Conservation (phyloP, 1,140 invertebrate genomes). For the Scaptomyza montana region DNA sequence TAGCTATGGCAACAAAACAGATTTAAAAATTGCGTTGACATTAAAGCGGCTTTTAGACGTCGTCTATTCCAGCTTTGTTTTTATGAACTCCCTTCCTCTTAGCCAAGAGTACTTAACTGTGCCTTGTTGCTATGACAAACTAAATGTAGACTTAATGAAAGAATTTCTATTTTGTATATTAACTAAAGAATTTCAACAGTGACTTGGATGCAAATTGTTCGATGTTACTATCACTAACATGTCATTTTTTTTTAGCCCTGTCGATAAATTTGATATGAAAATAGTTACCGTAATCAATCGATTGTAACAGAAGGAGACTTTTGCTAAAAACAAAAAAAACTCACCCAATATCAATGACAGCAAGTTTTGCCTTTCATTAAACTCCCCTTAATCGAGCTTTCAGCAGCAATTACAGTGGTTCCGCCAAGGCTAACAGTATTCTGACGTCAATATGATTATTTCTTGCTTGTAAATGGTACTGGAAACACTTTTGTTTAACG, state of each 20-base stretch:
- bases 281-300: too few species aligned
- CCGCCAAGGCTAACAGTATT: slow-evolving; percentile 10
- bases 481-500: slow-evolving; percentile 40
- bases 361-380: too few species aligned
- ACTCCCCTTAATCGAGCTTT: background rate
- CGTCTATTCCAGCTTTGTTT: background rate
- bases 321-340: too few species aligned
- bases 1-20: slow-evolving; percentile 7
- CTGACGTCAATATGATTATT: slow-evolving; percentile 21
- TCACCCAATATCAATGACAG: too few species aligned
- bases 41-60: background rate
- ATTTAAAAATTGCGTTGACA: slow-evolving; percentile 10
- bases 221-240: too few species aligned
- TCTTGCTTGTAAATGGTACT: slow-evolving; percentile 29
- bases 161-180: too few species aligned
- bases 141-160: background rate
- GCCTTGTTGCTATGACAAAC: background rate
- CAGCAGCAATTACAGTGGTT: slow-evolving; percentile 3
- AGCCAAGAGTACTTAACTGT: background rate
- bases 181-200: background rate
- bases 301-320: too few species aligned
- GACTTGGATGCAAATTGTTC: too few species aligned
- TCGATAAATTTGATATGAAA: too few species aligned
- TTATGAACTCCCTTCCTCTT: background rate
- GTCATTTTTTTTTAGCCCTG: too few species aligned